Evolutionary conservation across 2,888 invertebrate species (phyloP), one percentile per base, ranked within the genome.

Genomic region (Polyommatus icarus): DNA sequence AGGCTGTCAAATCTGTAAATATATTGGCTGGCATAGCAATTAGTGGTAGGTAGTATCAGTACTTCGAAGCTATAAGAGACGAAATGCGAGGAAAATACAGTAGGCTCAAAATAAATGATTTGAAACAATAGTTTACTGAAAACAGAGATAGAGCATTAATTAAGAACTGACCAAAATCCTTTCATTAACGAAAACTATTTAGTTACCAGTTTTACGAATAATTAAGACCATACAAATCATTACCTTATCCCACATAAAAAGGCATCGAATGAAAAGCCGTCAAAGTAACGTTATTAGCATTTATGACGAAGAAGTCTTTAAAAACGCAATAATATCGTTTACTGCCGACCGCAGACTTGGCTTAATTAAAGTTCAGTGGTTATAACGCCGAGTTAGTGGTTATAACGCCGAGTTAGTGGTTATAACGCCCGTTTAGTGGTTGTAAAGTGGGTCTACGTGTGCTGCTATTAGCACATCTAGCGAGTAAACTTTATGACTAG

Each of bases 291-390:
- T 54, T 75, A 54, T 73, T 40, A 73, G 46, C 73, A 73, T 46
- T 73, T 73, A 20, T 73, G 10, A 73, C 20, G 10, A 12, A 20
- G 75, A 15, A 75, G 50, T 54, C 24, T 50, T 75, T 75, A 75
- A 75, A 50, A 50, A 24, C 18, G 54, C 75, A 75, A 75, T 75
- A 75, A 50, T 29, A 54, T 24, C 12, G 29, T 75, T 75, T 46
- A 73, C 24, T 75, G 3, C 75, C 46, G 73, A 50, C 73, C 73
- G 46, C 46, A 10, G 54, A 54, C 75, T 75, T 54, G 54, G 75
- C 75, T 75, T 50, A 24, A 75, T 75, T 75, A 75, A 75, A 24
- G 75, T 50, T 24, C 50, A 75, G 54, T 75, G 75, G 50, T 54
- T 46, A 32, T 72, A 40, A 50, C 73, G 46, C 24, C 24, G 32